Percentiles rank a stretch among this genome's conserved stretches.
Evolutionary conservation across 2,888 invertebrate species (phyloP).

Genomic region (Eledone cirrhosa): DNA sequence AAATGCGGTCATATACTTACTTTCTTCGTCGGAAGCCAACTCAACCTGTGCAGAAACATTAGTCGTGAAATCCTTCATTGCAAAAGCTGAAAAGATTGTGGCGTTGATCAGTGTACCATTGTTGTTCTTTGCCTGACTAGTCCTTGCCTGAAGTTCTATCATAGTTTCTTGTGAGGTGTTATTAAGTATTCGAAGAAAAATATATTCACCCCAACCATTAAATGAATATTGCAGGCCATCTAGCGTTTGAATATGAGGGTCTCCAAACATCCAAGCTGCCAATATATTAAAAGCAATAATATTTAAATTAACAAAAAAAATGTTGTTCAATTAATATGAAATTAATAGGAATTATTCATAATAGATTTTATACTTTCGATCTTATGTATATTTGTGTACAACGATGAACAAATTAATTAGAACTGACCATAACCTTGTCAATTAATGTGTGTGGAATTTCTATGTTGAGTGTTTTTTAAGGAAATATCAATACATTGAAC

Average conservation of each 20-base stretch:
- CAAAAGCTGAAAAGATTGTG: constrained; percentile 41
- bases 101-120: constrained; percentile 36
- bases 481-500: no score
- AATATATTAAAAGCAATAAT: no score
- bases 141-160: constrained; percentile 36
- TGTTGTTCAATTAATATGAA: no score
- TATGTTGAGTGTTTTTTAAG: no score
- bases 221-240: constrained; percentile 35
- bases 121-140: constrained; percentile 31
- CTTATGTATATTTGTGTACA: no score
- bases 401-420: no score
- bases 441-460: no score
- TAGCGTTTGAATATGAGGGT: constrained; percentile 37
- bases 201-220: constrained; percentile 38
- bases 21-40: constrained; percentile 30
- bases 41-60: constrained; percentile 36
- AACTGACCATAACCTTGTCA: no score
- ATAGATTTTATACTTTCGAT: no score
- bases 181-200: constrained; percentile 30
- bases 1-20: constrained; percentile 33
- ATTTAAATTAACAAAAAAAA: no score
- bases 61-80: constrained; percentile 32
- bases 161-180: neutral
- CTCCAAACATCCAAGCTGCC: constrained; percentile 32
- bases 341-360: no score